A percentile compares a stretch with the other conserved stretches of the same genome.
These are phyloP conservation scores for Caretta caretta DNA, from an alignment of 2,113 vertebrate species.

Conservation along the genomic window DNA sequence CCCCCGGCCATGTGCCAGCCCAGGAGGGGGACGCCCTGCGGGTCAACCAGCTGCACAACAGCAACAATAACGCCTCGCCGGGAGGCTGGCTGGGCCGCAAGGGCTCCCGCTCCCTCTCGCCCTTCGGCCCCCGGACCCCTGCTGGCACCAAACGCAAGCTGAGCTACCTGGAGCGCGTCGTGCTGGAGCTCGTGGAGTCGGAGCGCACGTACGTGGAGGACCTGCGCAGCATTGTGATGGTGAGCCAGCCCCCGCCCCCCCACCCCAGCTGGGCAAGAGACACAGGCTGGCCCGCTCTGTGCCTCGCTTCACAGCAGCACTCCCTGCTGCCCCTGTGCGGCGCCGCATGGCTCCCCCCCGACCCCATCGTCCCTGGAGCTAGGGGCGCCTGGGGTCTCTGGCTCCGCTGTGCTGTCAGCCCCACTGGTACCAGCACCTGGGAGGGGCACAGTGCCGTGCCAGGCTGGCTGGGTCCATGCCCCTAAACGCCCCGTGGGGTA, in stretches of 20 bases:
- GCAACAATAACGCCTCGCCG: conserved; percentile 73
- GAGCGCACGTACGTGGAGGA: conserved; percentile 95
- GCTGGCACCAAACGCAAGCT: conserved; percentile 82
- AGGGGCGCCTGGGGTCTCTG: background rate
- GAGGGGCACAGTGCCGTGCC: background rate
- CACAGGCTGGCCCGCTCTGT: background rate
- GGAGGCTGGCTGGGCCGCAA: conserved; percentile 47
- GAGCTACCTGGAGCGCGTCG: conserved; percentile 92
- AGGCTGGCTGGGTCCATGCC: background rate
- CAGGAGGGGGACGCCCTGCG: background rate
- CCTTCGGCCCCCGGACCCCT: conserved; percentile 76
- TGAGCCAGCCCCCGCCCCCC: conserved; percentile 55
- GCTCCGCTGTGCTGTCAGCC: background rate
- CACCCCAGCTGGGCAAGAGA: fast-evolving
- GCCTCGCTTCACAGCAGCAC: background rate
- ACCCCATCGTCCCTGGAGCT: background rate
- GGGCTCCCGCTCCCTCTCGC: conserved; percentile 60
- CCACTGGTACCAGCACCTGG: background rate
- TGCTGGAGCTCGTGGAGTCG: conserved; percentile 95
- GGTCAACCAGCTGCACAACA: conserved; percentile 68
- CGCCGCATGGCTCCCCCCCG: background rate
- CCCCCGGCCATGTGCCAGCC: background rate
- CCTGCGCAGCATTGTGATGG: conserved; percentile 95
- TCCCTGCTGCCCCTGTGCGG: background rate
- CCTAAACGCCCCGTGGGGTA: too few species aligned